Base-by-base conservation (phyloP, 1,140 invertebrate genomes). In the Bombyx mandarina region DNA sequence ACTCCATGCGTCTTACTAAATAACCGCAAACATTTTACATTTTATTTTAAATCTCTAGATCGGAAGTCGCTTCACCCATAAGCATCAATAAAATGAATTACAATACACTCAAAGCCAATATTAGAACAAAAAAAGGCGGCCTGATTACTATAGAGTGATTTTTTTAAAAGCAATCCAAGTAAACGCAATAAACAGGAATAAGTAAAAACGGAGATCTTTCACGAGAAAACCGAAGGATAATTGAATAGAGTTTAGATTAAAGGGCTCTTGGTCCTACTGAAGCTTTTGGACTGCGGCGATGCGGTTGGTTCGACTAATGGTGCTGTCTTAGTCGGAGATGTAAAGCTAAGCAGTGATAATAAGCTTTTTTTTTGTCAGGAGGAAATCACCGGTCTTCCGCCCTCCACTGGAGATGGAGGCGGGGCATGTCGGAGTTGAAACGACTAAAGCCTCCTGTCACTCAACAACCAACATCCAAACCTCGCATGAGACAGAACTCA, bases 241-340 rank as follows among this genome's bases (percentile, higher is more conserved):
- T 63, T 63, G 47, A 55, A 65, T 67, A 67, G 57, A 58, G 62
- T 65, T 62, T 49, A 67, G 52, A 65, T 67, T 65, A 65, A 67
- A 62, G 61, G 62, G 59, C 49, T 52, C 60, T 45, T 18, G 47
- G 22, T 7, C n/a, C 7, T 7, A 22, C 52, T 35, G 56, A 58
- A 54, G 56, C 52, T 47, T 55, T 58, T 54, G 52, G 52, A 48
- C 56, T 65, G 48, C 12, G 53, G 61, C 63, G 63, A 64, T 54
- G 64, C 45, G 51, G 52, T 64, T 67, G 26, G 26, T 35, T 35
- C 26, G 26, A 35, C 2, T 35, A 35, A 35, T 35, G 4, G 26
- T 35, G 26, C 26, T 35, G 26, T 35, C 26, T 35, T 35, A 35
- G 26, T 35, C 2, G 26, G 26, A 35, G 26, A 35, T 35, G 26